Evolutionary conservation across 2,797 vertebrate genomes (phyloP).

Genomic region (Lindbergichthys nudifrons): DNA sequence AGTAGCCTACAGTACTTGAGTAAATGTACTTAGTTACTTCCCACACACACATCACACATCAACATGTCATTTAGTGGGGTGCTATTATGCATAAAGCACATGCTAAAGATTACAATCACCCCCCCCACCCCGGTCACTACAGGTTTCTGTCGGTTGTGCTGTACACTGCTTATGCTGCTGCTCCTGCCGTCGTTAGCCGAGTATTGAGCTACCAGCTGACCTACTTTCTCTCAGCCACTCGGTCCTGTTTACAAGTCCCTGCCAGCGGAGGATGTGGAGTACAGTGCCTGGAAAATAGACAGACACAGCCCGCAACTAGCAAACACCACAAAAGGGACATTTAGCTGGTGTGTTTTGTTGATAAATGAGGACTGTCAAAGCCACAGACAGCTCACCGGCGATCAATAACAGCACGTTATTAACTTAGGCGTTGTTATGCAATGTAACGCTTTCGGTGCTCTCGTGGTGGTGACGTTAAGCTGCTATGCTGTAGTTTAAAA

Average conservation of each 20-base stretch:
- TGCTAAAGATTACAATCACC: constrained; percentile 66
- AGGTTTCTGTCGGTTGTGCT: constrained; percentile 64
- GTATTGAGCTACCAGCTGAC: constrained; percentile 87
- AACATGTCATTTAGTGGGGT: constrained; percentile 22
- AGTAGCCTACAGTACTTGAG: too few species aligned
- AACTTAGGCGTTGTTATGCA: constrained; percentile 75
- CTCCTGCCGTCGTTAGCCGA: constrained; percentile 80
- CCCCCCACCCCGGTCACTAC: constrained; percentile 38
- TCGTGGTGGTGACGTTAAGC: constrained; percentile 38
- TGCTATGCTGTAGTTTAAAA: constrained; percentile 35
- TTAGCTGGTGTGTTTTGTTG: neutral
- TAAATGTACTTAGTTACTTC: too few species aligned
- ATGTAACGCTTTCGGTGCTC: constrained; percentile 59
- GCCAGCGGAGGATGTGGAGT: constrained; percentile 79
- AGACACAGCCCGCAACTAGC: constrained; percentile 36
- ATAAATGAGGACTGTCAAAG: constrained; percentile 24
- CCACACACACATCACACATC: neutral
- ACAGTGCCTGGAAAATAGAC: constrained; percentile 65
- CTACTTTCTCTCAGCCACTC: constrained; percentile 87
- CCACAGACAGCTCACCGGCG: constrained; percentile 39
- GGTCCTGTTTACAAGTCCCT: constrained; percentile 82
- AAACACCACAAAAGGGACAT: constrained; percentile 23
- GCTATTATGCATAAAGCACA: constrained; percentile 56
- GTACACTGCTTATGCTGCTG: constrained; percentile 80
- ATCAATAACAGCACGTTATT: constrained; percentile 59